Evolutionary conservation across 2,888 invertebrate species (phyloP).

Genomic region (Hypercompe scribonia): DNA sequence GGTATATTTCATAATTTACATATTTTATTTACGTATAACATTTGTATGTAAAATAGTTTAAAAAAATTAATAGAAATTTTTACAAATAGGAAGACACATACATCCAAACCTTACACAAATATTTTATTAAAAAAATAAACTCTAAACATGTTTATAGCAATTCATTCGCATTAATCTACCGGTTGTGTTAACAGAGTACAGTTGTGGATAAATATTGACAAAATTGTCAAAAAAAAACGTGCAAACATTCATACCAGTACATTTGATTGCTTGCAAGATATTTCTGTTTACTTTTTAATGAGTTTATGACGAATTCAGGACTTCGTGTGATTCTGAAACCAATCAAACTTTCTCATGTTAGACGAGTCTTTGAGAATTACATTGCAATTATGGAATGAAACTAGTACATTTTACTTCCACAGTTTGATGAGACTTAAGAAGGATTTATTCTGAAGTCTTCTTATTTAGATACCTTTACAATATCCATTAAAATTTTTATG

Average conservation of each 20-base stretch:
- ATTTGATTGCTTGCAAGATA: slow-evolving; percentile 77
- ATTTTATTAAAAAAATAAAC: slow-evolving; percentile 21
- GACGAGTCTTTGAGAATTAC: slow-evolving; percentile 58
- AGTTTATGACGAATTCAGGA: slow-evolving; percentile 75
- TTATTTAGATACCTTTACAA: too few relatives aligned
- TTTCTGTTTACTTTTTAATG: slow-evolving; percentile 84
- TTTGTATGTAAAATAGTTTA: background rate
- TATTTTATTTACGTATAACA: too few relatives aligned
- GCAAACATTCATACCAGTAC: slow-evolving; percentile 44
- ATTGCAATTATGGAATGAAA: slow-evolving; percentile 41
- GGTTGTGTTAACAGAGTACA: slow-evolving; percentile 28
- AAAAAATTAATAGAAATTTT: background rate
- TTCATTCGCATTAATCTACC: slow-evolving; percentile 22
- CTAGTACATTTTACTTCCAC: slow-evolving; percentile 27
- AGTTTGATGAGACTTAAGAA: background rate
- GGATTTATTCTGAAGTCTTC: too few relatives aligned
- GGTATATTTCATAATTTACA: too few relatives aligned
- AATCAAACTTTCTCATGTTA: slow-evolving; percentile 82
- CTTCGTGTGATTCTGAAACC: slow-evolving; percentile 78
- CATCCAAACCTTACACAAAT: background rate
- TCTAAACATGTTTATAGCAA: slow-evolving; percentile 25
- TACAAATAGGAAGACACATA: background rate
- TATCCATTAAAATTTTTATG: background rate
- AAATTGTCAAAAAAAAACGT: slow-evolving; percentile 43
- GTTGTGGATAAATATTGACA: slow-evolving; percentile 43